phyloP scores from a whole-genome alignment of 2,113 vertebrate species.

The Nesoenas mayeri region DNA sequence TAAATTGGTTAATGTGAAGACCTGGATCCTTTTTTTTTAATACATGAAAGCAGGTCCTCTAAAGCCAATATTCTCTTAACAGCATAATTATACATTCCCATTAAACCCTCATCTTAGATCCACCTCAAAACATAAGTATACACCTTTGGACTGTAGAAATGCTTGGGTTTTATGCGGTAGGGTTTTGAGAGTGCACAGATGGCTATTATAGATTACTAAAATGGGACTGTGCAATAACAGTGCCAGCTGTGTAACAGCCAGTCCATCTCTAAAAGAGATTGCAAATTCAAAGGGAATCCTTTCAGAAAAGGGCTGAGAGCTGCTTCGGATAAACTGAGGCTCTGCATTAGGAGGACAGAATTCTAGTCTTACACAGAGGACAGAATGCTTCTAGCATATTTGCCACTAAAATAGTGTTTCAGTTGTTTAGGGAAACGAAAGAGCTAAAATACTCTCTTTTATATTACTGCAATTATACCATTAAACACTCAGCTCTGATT shows the following conservation, averaged over 20 bases:
- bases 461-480: not conserved
- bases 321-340: not conserved
- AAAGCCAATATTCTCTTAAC: not conserved
- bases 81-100: not conserved
- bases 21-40: not conserved
- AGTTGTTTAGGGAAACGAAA: not conserved
- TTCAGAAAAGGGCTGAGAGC: not conserved
- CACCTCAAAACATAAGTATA: not conserved
- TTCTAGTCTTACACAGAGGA: not conserved
- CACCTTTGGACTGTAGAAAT: not conserved
- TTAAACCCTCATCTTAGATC: not conserved
- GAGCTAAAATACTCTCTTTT: not conserved
- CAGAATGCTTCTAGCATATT: not conserved
- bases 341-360: not conserved
- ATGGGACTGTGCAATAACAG: not conserved
- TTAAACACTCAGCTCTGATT: not conserved
- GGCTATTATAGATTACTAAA: constrained; percentile 5
- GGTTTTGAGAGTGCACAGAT: not conserved
- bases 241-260: not conserved
- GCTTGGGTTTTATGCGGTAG: not conserved
- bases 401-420: not conserved
- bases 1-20: not conserved
- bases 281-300: not conserved
- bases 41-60: not conserved
- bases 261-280: not conserved